Evolutionary conservation across 35 echinoderm and acorn worm genomes (phyloP).

Genomic region (Ophiothrix spiculata): DNA sequence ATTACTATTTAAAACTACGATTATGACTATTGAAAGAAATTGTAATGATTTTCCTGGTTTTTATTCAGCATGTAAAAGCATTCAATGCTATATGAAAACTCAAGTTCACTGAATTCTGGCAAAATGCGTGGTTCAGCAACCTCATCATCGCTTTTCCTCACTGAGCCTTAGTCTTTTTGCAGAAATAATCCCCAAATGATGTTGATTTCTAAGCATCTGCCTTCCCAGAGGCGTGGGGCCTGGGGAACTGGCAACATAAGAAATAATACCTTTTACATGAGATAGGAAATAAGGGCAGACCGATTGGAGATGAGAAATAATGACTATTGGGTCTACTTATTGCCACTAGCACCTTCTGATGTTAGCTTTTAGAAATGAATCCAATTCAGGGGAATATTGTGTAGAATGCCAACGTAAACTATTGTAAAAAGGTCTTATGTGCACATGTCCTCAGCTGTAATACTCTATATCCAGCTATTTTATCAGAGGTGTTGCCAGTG

Average conservation of each 20-base stretch:
- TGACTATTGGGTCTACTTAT: neutral
- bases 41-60: neutral
- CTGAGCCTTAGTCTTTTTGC: neutral
- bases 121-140: neutral
- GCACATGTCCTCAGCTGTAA: no score
- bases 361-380: no score
- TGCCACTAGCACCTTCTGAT: no score
- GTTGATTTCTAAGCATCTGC: neutral
- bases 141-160: constrained; percentile 6
- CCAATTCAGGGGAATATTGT: no score
- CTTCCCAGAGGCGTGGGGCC: neutral
- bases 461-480: no score
- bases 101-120: neutral
- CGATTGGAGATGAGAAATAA: constrained; percentile 1
- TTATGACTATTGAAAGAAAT: neutral
- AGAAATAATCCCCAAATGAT: neutral
- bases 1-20: neutral
- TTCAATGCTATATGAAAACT: neutral
- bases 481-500: no score
- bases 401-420: no score
- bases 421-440: no score
- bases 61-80: neutral
- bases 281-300: neutral
- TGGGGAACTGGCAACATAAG: neutral
- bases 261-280: neutral